Evolutionary conservation across 2,888 invertebrate genomes (phyloP), one percentile per base, ranked within the genome.

Genomic region (Teleogryllus oceanicus): DNA sequence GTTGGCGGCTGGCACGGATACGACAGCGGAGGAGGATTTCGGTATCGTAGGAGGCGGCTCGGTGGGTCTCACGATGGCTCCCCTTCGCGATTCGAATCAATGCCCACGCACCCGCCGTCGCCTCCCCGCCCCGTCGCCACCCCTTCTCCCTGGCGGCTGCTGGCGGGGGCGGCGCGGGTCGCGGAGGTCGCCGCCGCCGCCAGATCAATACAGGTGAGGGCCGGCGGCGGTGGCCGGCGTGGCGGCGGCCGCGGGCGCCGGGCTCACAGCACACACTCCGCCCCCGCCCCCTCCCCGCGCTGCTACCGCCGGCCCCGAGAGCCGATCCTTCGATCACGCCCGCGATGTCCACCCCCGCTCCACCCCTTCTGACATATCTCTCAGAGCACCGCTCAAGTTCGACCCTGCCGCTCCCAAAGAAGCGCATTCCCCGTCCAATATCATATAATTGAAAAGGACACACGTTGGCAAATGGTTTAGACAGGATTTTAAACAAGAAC

Each of bases 131-230:
- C 37, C 62, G 62, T 13, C 62, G 12, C 62, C 62, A 13, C 62
- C 62, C 37, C 37, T 37, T 37, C 21, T 21, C 13, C 62, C 62
- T 8, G 62, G 62, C 62, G n/a, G 16, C 62, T n/a, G 13, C 13
- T n/a, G 62, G 16, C 62, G 62, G 62, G 62, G 62, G 62, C 13
- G 62, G 62, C 16, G 62, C 62, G 62, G 62, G 62, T 62, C 62
- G 62, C 62, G 62, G 62, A 62, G 62, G 62, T 62, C 62, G 62
- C 62, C 62, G 62, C 62, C 62, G 62, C 62, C n/a, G 62, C 62
- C 62, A 62, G 62, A 62, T 62, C 62, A 62, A 62, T 62, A 62
- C 62, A 62, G 62, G 62, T 62, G 62, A 62, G 62, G 13, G 62
- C 16, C n/a, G 62, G 62, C n/a, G 62, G 62, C n/a, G 8, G 37